Evolutionary conservation across 1,140 invertebrate species (phyloP).

Genomic region (Gonatopus flavifemur): DNA sequence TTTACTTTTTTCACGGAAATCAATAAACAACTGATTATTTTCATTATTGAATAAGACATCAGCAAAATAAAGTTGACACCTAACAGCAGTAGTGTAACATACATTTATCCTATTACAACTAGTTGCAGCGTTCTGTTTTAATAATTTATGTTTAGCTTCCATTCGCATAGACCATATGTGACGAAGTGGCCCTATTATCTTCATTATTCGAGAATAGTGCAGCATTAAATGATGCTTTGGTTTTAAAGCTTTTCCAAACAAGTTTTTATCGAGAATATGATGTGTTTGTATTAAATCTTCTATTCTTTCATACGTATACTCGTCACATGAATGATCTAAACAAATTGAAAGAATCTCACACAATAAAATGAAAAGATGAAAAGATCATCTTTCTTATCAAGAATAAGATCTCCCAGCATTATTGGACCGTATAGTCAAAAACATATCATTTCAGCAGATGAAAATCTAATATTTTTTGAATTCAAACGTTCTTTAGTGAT

Average conservation of each 20-base stretch:
- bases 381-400: neutral
- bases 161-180: neutral
- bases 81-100: neutral
- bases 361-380: neutral
- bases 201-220: constrained; percentile 1
- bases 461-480: neutral
- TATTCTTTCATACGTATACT: neutral
- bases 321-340: neutral
- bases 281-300: neutral
- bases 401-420: neutral
- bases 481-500: neutral
- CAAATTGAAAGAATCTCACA: neutral
- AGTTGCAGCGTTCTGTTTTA: neutral
- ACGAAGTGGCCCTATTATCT: neutral
- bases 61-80: neutral
- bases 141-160: neutral
- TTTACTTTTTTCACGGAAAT: too few relatives aligned
- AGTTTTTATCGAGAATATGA: neutral
- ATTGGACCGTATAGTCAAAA: neutral
- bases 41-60: neutral
- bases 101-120: neutral
- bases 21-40: too few relatives aligned
- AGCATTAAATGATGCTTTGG: constrained; percentile 4
- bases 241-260: neutral
- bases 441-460: neutral